These are phyloP conservation scores for Cryptoblepharus egeriae DNA, from an alignment of 2,797 vertebrate genomes.

Conservation along the genomic window DNA sequence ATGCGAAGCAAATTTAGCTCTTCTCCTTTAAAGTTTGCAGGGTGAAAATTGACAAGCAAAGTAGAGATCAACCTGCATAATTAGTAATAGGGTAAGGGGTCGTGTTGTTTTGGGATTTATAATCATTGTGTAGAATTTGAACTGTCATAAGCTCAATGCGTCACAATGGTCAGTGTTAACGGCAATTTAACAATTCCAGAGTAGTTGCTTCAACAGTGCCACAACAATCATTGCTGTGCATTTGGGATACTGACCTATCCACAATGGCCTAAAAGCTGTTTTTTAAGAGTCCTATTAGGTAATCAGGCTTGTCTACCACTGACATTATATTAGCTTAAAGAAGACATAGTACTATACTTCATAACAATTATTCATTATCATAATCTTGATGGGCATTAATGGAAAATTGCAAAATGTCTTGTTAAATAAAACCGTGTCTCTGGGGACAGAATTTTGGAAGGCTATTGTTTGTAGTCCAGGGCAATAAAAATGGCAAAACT, in stretches of 20 bases:
- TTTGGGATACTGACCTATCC: no score
- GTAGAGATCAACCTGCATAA: slow-evolving; percentile 48
- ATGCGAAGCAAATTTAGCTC: slow-evolving; percentile 55
- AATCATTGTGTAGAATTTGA: neutral
- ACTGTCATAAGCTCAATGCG: neutral
- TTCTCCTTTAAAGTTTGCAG: slow-evolving; percentile 44
- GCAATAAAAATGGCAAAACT: neutral
- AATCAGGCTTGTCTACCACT: neutral
- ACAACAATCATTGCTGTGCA: neutral
- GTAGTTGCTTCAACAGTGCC: neutral
- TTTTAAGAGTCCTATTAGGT: neutral
- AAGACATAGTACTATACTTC: neutral
- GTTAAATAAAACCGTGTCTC: neutral
- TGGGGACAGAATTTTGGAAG: neutral
- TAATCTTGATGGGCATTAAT: neutral
- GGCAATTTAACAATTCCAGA: neutral
- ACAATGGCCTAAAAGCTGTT: neutral
- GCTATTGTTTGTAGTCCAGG: neutral
- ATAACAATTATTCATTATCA: neutral
- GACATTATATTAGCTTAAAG: neutral
- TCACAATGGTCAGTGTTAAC: neutral
- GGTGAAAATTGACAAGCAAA: slow-evolving; percentile 58
- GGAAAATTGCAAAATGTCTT: neutral
- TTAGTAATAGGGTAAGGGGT: no score
- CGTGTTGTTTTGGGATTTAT: neutral